phyloP scores from a whole-genome alignment of 2,888 invertebrate genomes.

The Drosophila anceps region DNA sequence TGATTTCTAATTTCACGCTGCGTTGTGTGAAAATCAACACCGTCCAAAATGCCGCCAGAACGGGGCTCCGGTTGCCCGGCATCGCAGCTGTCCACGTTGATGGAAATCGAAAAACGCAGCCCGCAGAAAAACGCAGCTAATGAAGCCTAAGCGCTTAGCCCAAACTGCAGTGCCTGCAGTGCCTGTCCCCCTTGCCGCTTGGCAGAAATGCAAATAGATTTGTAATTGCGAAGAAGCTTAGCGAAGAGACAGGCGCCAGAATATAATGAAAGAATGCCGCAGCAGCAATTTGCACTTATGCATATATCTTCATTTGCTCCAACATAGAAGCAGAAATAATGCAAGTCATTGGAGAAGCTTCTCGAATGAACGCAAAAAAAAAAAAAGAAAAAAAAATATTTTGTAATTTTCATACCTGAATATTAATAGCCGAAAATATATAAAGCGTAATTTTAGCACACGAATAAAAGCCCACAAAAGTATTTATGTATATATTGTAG shows the following conservation, averaged over 20 bases:
- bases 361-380: too few relatives aligned
- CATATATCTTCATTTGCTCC: background rate
- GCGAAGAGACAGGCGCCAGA: background rate
- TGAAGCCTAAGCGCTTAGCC: slow-evolving; percentile 56
- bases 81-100: slow-evolving; percentile 16
- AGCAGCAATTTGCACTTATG: background rate
- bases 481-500: too few relatives aligned
- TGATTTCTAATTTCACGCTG: slow-evolving; percentile 82
- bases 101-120: slow-evolving; percentile 53
- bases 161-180: background rate
- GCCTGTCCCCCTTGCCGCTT: background rate
- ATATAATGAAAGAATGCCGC: slow-evolving; percentile 3
- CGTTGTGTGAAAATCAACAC: slow-evolving; percentile 82
- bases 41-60: slow-evolving; percentile 38
- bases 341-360: too few relatives aligned
- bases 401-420: too few relatives aligned
- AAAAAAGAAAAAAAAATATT: too few relatives aligned
- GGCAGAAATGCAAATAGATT: slow-evolving; percentile 18
- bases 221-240: slow-evolving; percentile 3
- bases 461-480: too few relatives aligned
- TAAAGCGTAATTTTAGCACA: too few relatives aligned
- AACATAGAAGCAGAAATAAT: too few relatives aligned
- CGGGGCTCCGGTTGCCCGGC: slow-evolving; percentile 5
- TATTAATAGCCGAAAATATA: too few relatives aligned
- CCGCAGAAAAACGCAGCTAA: slow-evolving; percentile 77